phyloP scores from a whole-genome alignment of 2,888 invertebrate genomes.

The Ochlodes sylvanus region DNA sequence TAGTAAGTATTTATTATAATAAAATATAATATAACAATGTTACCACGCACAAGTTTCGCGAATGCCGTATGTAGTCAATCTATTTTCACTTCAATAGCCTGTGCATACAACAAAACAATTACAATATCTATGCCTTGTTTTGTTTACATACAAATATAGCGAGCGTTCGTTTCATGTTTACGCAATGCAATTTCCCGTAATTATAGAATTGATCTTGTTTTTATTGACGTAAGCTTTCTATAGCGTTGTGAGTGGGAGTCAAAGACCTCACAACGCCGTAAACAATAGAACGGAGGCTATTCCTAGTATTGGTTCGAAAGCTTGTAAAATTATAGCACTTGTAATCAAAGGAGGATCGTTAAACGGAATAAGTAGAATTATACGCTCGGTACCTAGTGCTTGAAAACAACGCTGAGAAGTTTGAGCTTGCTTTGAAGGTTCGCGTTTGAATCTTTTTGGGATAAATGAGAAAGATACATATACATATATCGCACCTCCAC shows the following conservation, averaged over 20 bases:
- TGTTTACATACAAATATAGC: constrained; percentile 21
- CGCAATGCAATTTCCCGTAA: constrained; percentile 8
- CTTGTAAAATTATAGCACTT: constrained; percentile 16
- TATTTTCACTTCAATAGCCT: no score
- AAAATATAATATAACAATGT: no score
- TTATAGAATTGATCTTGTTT: constrained; percentile 23
- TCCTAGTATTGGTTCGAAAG: constrained; percentile 28
- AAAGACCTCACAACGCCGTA: constrained; percentile 24
- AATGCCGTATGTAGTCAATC: no score
- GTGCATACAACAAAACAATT: background rate
- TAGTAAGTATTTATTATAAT: no score
- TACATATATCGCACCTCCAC: no score
- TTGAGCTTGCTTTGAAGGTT: no score
- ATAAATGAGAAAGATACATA: no score
- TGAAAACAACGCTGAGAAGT: background rate
- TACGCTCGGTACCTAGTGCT: background rate
- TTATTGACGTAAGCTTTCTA: constrained; percentile 28
- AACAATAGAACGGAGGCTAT: constrained; percentile 24
- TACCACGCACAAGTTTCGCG: no score
- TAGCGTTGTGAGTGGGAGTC: constrained; percentile 22
- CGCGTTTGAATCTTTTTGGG: no score
- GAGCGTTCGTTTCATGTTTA: constrained; percentile 12
- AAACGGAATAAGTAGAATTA: constrained; percentile 6
- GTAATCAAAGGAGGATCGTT: background rate
- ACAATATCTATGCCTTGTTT: constrained; percentile 6